Evolutionary conservation across 2,797 vertebrate species (phyloP), one percentile per base, ranked within the genome.

Genomic region (Sphenodon punctatus): DNA sequence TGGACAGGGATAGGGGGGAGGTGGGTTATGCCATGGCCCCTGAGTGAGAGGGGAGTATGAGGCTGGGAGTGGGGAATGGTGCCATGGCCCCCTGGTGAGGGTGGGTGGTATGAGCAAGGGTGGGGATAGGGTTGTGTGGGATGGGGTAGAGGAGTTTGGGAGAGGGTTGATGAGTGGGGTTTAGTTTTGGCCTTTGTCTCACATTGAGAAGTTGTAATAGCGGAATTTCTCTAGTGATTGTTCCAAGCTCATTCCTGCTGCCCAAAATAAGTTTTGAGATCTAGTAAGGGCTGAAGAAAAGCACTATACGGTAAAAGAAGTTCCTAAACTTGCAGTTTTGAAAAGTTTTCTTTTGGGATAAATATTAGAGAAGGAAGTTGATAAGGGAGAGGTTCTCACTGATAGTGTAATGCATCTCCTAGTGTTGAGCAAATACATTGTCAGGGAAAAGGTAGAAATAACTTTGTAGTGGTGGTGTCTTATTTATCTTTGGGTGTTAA

Each of bases 241-340:
- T 74, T 83, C 66, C 46, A 74, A 63, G 34, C 49, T 48, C 14
- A 51, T 48, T 27, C 38, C 60, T 67, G 64, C 66, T 67, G 71
- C 84, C 72, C 68, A 75, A 74, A 68, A 6, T 34, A 8, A 68
- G 67, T 22, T 17, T 34, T 17, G 13, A 65, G 67, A 58, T 14
- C 16, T 36, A 41, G 61, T 53, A 67, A 60, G 39, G 14, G 3
- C n/a, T 48, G 4, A 66, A 32, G 46, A 49, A 68, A 43, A 78
- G 36, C 43, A 19, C 5, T 1, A 1, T 17, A 13, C 3, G 32
- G 23, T 27, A 75, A 65, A 60, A 41, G 36, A 0, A 0, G 74
- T 63, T 67, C 41, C 71, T 51, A 48, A 34, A 19, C 13, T 60
- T 77, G 5, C 36, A 14, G 72, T 74, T 80, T 45, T 39, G 60